Evolutionary conservation across 2,888 invertebrate species (phyloP).

Genomic region (Pheosia gnoma): DNA sequence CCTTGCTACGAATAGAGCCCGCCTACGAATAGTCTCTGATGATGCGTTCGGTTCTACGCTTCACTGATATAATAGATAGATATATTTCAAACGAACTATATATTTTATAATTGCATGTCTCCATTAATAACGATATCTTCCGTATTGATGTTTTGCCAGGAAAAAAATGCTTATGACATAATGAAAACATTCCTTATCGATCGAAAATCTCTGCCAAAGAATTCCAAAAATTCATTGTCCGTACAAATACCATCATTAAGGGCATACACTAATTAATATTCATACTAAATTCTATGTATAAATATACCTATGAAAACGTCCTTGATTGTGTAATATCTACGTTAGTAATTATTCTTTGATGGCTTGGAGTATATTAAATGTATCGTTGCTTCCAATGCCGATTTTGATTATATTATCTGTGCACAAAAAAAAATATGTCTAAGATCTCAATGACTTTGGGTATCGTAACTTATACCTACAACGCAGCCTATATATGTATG

Average conservation of each 20-base stretch:
- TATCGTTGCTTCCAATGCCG: too few species aligned
- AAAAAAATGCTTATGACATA: constrained; percentile 13
- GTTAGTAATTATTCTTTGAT: too few species aligned
- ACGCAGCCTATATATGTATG: not conserved
- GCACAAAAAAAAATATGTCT: too few species aligned
- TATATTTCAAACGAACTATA: constrained; percentile 38
- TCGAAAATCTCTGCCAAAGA: constrained; percentile 20
- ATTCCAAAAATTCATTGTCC: not conserved
- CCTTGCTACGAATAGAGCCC: constrained; percentile 81
- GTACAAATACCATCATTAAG: not conserved
- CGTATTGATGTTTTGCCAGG: constrained; percentile 14
- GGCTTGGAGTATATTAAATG: too few species aligned
- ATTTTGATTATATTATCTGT: too few species aligned
- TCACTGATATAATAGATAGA: constrained; percentile 26
- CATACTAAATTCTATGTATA: too few species aligned
- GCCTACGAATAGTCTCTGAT: constrained; percentile 66
- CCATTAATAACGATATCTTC: constrained; percentile 17
- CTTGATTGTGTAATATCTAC: too few species aligned
- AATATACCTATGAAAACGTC: too few species aligned
- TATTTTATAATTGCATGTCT: constrained; percentile 21
- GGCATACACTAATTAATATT: too few species aligned
- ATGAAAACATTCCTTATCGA: constrained; percentile 17
- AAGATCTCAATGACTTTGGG: too few species aligned
- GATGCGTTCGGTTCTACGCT: constrained; percentile 48
- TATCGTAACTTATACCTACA: too few species aligned